These are phyloP conservation scores for Gonocerus acuteangulatus DNA, from an alignment of 2,888 invertebrate genomes.

Conservation along the genomic window DNA sequence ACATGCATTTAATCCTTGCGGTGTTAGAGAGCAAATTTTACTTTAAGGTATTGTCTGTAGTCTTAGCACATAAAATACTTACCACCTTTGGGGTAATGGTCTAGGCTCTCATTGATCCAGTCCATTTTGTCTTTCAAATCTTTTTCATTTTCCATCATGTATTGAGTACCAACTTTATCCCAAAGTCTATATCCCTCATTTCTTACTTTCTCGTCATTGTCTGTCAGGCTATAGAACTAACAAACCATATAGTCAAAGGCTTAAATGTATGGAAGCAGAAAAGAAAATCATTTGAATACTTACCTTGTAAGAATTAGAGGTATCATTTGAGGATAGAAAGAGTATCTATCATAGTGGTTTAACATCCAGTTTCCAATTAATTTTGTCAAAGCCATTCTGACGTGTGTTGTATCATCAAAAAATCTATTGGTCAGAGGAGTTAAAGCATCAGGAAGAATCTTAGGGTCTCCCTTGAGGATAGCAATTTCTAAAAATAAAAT, in stretches of 20 bases:
- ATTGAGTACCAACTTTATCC: constrained; percentile 67
- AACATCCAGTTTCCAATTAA: constrained; percentile 73
- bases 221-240: constrained; percentile 55
- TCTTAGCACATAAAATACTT: no score
- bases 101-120: constrained; percentile 57
- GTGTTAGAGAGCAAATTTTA: no score
- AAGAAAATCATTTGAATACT: constrained; percentile 31
- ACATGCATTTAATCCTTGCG: not conserved
- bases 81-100: constrained; percentile 65
- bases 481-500: constrained; percentile 44
- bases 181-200: constrained; percentile 57
- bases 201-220: constrained; percentile 67
- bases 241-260: not conserved
- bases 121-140: constrained; percentile 78
- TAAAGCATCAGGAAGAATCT: constrained; percentile 62
- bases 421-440: constrained; percentile 76
- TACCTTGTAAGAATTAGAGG: constrained; percentile 78
- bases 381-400: constrained; percentile 65
- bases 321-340: constrained; percentile 76
- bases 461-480: constrained; percentile 62
- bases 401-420: constrained; percentile 74
- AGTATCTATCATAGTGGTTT: constrained; percentile 74
- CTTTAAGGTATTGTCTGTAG: no score
- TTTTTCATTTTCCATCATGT: constrained; percentile 76
- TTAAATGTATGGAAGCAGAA: not conserved